These are phyloP conservation scores for Paedocypris sp. DNA, from an alignment of 2,113 vertebrate species.

Conservation along the genomic window DNA sequence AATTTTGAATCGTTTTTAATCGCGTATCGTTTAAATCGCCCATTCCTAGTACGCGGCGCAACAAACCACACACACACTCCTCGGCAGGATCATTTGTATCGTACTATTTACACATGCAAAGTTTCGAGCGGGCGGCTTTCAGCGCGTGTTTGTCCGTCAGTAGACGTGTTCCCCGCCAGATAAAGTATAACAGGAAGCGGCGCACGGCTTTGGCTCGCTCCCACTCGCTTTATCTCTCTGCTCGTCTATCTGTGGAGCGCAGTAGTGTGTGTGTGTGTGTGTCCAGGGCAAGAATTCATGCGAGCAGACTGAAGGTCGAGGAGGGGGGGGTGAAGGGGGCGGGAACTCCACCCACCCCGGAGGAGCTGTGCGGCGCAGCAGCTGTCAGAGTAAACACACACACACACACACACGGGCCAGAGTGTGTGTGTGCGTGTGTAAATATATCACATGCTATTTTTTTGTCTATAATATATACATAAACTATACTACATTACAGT, in stretches of 20 bases:
- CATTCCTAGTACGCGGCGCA: no score
- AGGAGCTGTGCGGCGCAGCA: conserved; percentile 36
- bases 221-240: conserved; percentile 4
- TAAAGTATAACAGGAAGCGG: conserved; percentile 40
- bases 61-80: no score
- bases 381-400: conserved; percentile 35
- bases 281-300: conserved; percentile 31
- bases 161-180: conserved; percentile 19
- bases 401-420: neutral
- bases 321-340: neutral
- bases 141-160: conserved; percentile 26
- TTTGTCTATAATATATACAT: no score
- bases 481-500: no score
- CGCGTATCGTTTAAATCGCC: no score
- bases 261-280: conserved; percentile 18
- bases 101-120: no score
- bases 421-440: no score
- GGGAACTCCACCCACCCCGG: conserved; percentile 40
- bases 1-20: no score
- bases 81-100: no score
- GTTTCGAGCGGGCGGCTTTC: conserved; percentile 10
- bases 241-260: conserved; percentile 33
- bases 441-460: no score
- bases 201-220: conserved; percentile 2
- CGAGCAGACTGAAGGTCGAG: conserved; percentile 20